Percentiles rank a stretch among this genome's conserved stretches.
These are phyloP conservation scores for Ophion costatus DNA, from an alignment of 2,888 invertebrate species.

Conservation along the genomic window DNA sequence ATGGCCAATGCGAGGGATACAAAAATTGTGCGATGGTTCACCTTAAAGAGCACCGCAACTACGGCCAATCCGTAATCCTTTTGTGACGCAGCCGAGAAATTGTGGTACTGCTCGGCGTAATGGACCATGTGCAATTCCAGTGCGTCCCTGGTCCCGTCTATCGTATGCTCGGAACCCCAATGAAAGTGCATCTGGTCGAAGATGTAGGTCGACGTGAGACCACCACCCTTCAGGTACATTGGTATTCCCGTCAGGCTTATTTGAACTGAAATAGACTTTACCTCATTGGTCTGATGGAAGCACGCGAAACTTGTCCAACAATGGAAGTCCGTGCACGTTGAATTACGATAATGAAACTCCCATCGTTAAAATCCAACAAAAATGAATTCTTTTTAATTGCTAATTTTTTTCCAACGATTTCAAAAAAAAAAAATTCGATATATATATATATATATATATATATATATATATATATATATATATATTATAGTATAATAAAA, in stretches of 20 bases:
- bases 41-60: conserved; percentile 87
- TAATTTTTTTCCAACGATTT: too few relatives aligned
- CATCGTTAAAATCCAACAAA: too few relatives aligned
- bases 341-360: too few relatives aligned
- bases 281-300: too few relatives aligned
- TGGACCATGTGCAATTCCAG: conserved; percentile 89
- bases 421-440: too few relatives aligned
- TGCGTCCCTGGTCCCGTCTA: conserved; percentile 87
- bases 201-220: conserved; percentile 85
- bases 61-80: conserved; percentile 87
- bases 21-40: conserved; percentile 74
- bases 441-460: too few relatives aligned
- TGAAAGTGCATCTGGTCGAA: conserved; percentile 93
- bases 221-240: conserved; percentile 85
- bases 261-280: conserved; percentile 70
- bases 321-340: too few relatives aligned
- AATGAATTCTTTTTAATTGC: too few relatives aligned
- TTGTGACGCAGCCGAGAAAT: conserved; percentile 84
- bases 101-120: conserved; percentile 85
- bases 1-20: neutral
- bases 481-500: too few relatives aligned
- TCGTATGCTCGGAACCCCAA: conserved; percentile 93
- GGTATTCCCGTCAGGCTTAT: conserved; percentile 70
- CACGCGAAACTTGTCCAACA: too few relatives aligned
- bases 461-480: too few relatives aligned